Evolutionary conservation across 1,140 invertebrate genomes (phyloP).

Genomic region (Coptotermes formosanus): DNA sequence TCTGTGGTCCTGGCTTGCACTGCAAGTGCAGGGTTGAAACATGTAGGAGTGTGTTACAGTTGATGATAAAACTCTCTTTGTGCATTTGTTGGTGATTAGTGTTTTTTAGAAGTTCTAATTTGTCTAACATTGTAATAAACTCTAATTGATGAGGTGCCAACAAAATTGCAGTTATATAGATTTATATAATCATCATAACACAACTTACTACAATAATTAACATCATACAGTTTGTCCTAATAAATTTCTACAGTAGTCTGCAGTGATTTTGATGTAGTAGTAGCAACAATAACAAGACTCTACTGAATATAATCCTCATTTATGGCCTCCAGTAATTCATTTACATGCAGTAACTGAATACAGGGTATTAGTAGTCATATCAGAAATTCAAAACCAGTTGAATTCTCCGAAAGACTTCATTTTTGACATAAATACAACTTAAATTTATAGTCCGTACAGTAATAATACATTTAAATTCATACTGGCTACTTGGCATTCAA

Average conservation of each 20-base stretch:
- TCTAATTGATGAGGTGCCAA: not conserved
- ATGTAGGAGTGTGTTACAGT: too few species aligned
- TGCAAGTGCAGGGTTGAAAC: too few species aligned
- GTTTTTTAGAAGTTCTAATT: too few species aligned
- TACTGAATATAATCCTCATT: not conserved
- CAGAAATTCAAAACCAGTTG: not conserved
- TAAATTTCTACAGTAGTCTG: not conserved
- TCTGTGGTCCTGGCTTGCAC: too few species aligned
- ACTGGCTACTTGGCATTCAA: too few species aligned
- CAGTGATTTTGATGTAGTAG: not conserved
- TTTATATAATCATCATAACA: not conserved
- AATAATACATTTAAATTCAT: too few species aligned
- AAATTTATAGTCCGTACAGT: too few species aligned
- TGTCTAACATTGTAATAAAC: conserved; percentile 1
- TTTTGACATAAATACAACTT: not conserved
- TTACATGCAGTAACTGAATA: not conserved
- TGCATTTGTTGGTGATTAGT: too few species aligned
- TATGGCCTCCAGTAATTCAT: not conserved
- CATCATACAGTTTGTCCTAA: not conserved
- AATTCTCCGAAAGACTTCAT: not conserved
- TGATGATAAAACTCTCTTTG: too few species aligned
- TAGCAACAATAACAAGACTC: not conserved
- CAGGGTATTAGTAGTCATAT: not conserved
- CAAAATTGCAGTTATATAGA: not conserved
- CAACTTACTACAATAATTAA: not conserved